Percentiles rank a stretch among this genome's conserved stretches.
Conservation (phyloP, 2,888 invertebrate species). For the Teleiodes luculella region DNA sequence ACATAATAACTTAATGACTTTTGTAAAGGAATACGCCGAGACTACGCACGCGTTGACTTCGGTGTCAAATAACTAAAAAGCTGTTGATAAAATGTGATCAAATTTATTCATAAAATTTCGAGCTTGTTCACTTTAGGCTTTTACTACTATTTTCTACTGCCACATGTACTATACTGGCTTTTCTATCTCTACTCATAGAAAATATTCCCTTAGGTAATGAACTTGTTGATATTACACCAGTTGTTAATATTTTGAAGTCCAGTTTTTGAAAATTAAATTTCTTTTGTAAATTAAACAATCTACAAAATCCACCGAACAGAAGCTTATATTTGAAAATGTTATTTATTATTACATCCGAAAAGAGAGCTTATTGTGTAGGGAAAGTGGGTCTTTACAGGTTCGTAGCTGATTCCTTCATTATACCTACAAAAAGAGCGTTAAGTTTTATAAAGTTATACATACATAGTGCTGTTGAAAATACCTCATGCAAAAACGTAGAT, state of each 20-base stretch:
- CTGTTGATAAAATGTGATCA: constrained; percentile 37
- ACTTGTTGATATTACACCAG: constrained; percentile 15
- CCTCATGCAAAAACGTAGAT: constrained; percentile 59
- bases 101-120: constrained; percentile 54
- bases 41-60: neutral
- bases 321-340: neutral
- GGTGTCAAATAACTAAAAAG: constrained; percentile 2
- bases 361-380: constrained; percentile 72
- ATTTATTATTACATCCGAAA: constrained; percentile 26
- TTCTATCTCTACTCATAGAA: constrained; percentile 36
- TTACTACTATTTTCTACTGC: constrained; percentile 64
- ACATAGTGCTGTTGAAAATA: constrained; percentile 58
- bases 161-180: constrained; percentile 58
- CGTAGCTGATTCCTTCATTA: constrained; percentile 43
- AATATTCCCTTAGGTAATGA: constrained; percentile 6
- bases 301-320: neutral
- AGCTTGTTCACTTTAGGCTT: constrained; percentile 72
- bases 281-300: neutral
- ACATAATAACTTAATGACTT: constrained; percentile 24
- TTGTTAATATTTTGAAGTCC: constrained; percentile 16
- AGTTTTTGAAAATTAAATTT: neutral
- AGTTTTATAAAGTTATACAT: constrained; percentile 45
- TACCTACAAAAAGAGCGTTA: constrained; percentile 40
- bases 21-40: constrained; percentile 6
- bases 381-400: constrained; percentile 45